These are phyloP conservation scores for Portevinia maculata DNA, from an alignment of 2,888 invertebrate species.

Conservation along the genomic window DNA sequence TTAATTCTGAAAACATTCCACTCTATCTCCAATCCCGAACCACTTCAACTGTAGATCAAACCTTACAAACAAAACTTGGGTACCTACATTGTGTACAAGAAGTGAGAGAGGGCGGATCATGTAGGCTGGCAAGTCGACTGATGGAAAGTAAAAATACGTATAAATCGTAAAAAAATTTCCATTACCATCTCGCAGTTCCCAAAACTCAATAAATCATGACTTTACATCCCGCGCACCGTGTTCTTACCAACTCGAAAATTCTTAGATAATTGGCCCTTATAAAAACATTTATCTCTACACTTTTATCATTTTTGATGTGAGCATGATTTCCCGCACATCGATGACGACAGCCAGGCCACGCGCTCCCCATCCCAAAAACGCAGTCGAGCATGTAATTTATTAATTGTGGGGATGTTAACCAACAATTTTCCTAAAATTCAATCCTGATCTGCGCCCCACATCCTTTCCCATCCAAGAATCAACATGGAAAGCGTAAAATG, in stretches of 20 bases:
- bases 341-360: background rate
- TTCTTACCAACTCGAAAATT: background rate
- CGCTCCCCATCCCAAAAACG: background rate
- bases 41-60: too few relatives aligned
- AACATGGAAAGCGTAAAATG: too few relatives aligned
- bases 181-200: background rate
- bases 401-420: slow-evolving; percentile 44
- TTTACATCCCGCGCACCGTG: slow-evolving; percentile 3
- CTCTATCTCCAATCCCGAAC: too few relatives aligned
- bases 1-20: too few relatives aligned
- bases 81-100: too few relatives aligned
- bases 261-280: background rate
- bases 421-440: slow-evolving; percentile 23
- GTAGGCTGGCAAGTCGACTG: too few relatives aligned
- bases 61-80: too few relatives aligned
- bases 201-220: slow-evolving; percentile 38
- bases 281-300: slow-evolving; percentile 12
- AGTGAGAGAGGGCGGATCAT: too few relatives aligned
- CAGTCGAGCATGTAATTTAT: slow-evolving; percentile 37
- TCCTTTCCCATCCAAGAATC: too few relatives aligned
- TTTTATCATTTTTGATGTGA: slow-evolving; percentile 1
- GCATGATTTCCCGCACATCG: slow-evolving; percentile 14
- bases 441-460: background rate
- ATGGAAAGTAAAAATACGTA: too few relatives aligned
- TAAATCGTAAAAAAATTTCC: too few relatives aligned